Percentiles rank a stretch among this genome's conserved stretches.
phyloP scores from a whole-genome alignment of 1,140 invertebrate genomes.

The Saxidomus purpurata region DNA sequence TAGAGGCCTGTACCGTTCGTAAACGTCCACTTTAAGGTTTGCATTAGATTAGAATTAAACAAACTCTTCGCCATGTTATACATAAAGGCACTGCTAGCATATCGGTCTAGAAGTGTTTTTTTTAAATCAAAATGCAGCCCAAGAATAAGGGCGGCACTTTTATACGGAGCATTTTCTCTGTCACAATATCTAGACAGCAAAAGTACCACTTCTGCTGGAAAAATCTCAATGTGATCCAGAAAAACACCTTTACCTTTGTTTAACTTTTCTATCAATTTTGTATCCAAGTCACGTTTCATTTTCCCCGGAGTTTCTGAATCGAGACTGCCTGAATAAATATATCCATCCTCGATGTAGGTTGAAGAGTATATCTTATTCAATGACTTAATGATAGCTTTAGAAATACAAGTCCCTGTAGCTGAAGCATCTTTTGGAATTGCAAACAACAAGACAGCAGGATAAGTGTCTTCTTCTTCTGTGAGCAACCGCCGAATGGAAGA shows the following conservation, averaged over 20 bases:
- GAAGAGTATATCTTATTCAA: slow-evolving; percentile 64
- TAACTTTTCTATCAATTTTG: slow-evolving; percentile 65
- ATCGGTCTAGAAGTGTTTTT: slow-evolving; percentile 3
- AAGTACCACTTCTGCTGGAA: slow-evolving; percentile 72
- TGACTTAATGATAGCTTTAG: slow-evolving; percentile 37
- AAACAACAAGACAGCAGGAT: slow-evolving; percentile 74
- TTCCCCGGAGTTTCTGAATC: slow-evolving; percentile 8
- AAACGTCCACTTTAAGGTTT: too few relatives aligned
- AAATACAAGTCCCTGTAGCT: slow-evolving; percentile 57
- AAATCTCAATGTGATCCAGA: slow-evolving; percentile 76
- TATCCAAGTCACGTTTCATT: slow-evolving; percentile 72
- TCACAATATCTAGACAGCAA: slow-evolving; percentile 82
- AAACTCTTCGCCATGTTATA: too few relatives aligned
- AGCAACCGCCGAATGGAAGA: slow-evolving; percentile 66
- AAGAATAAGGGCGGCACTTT: slow-evolving; percentile 75
- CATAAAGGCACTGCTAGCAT: slow-evolving; percentile 66
- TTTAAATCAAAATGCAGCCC: slow-evolving; percentile 60
- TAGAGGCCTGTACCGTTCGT: too few relatives aligned
- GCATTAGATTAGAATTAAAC: too few relatives aligned
- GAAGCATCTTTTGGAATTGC: slow-evolving; percentile 59
- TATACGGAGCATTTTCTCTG: slow-evolving; percentile 81
- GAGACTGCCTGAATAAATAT: slow-evolving; percentile 55
- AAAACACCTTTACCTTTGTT: slow-evolving; percentile 65
- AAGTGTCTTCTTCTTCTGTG: slow-evolving; percentile 59
- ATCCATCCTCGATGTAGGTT: slow-evolving; percentile 6